These are phyloP conservation scores for Saguinus imperator DNA, from an alignment of 2,113 vertebrate species.

Conservation along the genomic window DNA sequence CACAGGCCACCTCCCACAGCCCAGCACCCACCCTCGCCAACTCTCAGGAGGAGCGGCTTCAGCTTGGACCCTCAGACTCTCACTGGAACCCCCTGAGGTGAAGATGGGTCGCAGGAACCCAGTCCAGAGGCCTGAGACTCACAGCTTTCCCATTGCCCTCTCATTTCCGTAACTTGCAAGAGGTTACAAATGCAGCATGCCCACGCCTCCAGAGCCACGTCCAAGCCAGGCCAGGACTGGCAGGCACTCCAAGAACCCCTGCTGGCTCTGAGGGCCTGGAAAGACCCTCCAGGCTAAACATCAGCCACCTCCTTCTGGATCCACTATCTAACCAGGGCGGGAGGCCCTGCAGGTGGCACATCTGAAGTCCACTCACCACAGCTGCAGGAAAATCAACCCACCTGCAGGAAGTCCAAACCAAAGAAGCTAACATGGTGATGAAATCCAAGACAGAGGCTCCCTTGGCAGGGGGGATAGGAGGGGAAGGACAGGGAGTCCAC, in stretches of 20 bases:
- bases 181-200: rapidly evolving
- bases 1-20: neutral
- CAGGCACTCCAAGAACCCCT: neutral
- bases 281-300: neutral
- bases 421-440: rapidly evolving
- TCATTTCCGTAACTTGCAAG: neutral
- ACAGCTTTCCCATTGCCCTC: neutral
- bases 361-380: rapidly evolving
- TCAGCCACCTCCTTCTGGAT: neutral
- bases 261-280: neutral
- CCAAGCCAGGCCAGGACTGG: too few relatives aligned
- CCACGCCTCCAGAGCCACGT: neutral
- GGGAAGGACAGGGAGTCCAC: neutral
- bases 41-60: too few relatives aligned
- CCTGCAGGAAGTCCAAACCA: rapidly evolving
- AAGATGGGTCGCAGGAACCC: neutral
- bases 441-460: neutral
- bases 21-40: neutral
- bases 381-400: rapidly evolving
- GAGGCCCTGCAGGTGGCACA: neutral
- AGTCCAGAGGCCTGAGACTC: neutral
- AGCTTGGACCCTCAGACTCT: too few relatives aligned
- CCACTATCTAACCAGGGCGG: rapidly evolving
- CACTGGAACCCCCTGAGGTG: neutral
- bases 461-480: rapidly evolving